Base-by-base conservation (phyloP, 2,888 invertebrate species). In the Campaea margaritaria region DNA sequence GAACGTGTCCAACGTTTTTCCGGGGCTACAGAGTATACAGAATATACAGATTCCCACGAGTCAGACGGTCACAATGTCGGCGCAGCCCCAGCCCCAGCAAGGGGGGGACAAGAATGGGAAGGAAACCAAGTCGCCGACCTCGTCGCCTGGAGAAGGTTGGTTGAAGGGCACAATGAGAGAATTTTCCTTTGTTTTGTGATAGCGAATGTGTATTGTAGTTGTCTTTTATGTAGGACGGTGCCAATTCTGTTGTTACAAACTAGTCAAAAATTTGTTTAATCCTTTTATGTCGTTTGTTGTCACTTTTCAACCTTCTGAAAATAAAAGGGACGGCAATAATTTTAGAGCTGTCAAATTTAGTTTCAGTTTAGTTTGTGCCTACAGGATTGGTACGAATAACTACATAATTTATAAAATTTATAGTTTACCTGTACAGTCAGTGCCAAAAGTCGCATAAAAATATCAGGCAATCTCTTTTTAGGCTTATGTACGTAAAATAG, bases 51-150 rank as follows among this genome's bases (percentile, higher is more conserved):
- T 81, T 79, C 55, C 79, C 72, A 72, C 73, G 27, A 75, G 74
- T 62, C 83, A 83, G 76, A 65, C 52, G 81, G 57, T 42, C n/a
- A 31, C 42, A 15, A 28, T 28, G 28, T n/a, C 27, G 7, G 12
- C 41, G 14, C 34, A 36, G 58, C 61, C 57, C n/a, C n/a, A n/a
- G 21, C 7, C 21, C 21, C n/a, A 36, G 34, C 69, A 73, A 48
- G 77, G 83, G 82, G 75, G 84, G 85, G 95, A 95, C 57, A 96
- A 96, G 68, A 76, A 89, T 88, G 67, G 95, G 41, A 96, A 96
- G 85, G 95, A 87, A 34, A 62, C 48, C 52, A 86, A 88, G 76
- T 69, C 75, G 68, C 67, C 82, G 62, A 73, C 70, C 56, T 79
- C 80, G 70, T 77, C 81, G 53, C 65, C 64, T 28, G 72, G 66